Base-by-base conservation (phyloP, 2,113 vertebrate genomes). In the Mohoua ochrocephala region DNA sequence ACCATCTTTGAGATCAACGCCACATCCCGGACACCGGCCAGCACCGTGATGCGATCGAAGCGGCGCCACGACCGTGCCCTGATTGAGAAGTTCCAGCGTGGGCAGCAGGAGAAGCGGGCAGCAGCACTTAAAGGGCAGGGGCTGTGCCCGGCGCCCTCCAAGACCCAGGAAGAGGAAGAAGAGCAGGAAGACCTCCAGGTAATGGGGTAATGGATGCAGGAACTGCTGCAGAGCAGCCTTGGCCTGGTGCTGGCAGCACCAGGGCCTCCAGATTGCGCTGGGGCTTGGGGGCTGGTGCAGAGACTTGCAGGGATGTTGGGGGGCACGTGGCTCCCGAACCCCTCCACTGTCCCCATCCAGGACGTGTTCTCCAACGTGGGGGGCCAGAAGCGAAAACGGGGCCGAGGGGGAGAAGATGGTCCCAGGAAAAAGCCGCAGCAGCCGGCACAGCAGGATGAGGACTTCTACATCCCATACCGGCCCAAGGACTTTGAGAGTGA, bases 1-100 rank as follows among this genome's bases (percentile, higher is more conserved):
- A 99, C 99, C 8, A 99, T 99, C 95, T 99, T 99, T 24, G 99
- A 99, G 98, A 99, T 99, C 97, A 99, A 99, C 1, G 98, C 99
- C n/a, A 99, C 94, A 5, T 98, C 97, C 83, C 99, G 99, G 68
- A 99, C 98, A 1, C 42, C 44, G 2, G 98, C 99, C 91, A 98
- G 99, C 42, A 98, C 98, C 27, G 97, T 99, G 89, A 99, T 99
- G 99, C 97, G 99, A 1, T 97, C 98, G 2, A 99, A 99, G 95
- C 98, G 99, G 19, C 98, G 96, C 57, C 98, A 95, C 1, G 98
- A 99, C 97, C 53, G 0, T 2, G 95, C 60, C 11, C 93, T 98
- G 84, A 98, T 99, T 0, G 94, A 98, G 90, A 98, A 98, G 85
- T 99, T 98, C 97, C 98, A 96, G 89, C 98, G 93, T 16, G 95